phyloP scores from a whole-genome alignment of 2,113 vertebrate genomes.

The Clupea harengus region DNA sequence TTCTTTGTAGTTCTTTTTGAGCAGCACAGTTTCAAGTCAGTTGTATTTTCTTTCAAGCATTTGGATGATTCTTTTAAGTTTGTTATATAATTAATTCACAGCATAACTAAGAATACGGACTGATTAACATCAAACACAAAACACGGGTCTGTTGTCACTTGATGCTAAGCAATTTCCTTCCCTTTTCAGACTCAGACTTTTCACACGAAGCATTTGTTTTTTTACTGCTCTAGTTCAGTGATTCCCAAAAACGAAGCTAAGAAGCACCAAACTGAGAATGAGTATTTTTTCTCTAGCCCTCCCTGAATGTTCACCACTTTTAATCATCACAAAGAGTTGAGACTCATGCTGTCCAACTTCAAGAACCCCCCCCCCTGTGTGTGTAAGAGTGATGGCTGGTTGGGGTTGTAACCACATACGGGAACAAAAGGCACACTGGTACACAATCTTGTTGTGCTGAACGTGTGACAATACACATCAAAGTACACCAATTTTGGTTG shows the following conservation, averaged over 20 bases:
- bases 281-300: no score
- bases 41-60: conserved; percentile 26
- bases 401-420: not conserved
- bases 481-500: not conserved
- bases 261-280: not conserved
- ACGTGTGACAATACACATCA: not conserved
- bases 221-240: not conserved
- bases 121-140: conserved; percentile 32
- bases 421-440: not conserved
- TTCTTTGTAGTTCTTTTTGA: conserved; percentile 14
- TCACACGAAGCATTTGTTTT: conserved; percentile 7
- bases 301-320: no score
- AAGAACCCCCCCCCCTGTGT: not conserved
- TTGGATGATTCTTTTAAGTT: conserved; percentile 22
- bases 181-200: not conserved
- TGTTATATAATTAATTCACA: conserved; percentile 30
- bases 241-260: not conserved
- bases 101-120: conserved; percentile 26
- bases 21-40: conserved; percentile 21
- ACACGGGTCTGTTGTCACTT: not conserved
- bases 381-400: not conserved
- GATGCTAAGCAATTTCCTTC: not conserved
- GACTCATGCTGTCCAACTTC: no score
- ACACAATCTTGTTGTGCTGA: not conserved
- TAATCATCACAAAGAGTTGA: no score